A percentile compares a stretch with the other conserved stretches of the same genome.
phyloP scores from a whole-genome alignment of 2,888 invertebrate species.

The Lasioglossum oenotherae region DNA sequence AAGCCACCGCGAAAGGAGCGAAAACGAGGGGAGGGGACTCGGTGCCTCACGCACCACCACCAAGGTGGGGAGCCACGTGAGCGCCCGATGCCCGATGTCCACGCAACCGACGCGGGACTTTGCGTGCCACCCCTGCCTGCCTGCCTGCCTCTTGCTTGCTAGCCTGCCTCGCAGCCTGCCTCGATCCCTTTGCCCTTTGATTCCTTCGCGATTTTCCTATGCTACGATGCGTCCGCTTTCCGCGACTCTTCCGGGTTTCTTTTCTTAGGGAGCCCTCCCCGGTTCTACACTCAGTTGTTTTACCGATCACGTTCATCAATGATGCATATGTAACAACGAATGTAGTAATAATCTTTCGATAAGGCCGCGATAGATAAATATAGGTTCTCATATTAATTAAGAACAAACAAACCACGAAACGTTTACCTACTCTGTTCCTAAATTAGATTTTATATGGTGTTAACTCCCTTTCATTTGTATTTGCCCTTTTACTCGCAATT shows the following conservation, averaged over 20 bases:
- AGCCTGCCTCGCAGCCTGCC: not conserved
- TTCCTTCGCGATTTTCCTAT: not conserved
- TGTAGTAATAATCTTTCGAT: no score
- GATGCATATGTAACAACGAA: no score
- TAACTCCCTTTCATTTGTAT: no score
- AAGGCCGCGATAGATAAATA: no score
- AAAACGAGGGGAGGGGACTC: conserved; percentile 39
- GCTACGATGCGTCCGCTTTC: not conserved
- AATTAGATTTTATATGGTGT: no score
- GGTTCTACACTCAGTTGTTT: no score
- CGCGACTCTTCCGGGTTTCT: not conserved
- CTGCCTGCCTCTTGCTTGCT: not conserved
- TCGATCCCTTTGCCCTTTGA: conserved; percentile 45
- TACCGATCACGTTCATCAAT: no score
- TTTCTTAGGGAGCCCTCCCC: no score
- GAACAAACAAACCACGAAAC: no score
- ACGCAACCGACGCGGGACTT: conserved; percentile 65
- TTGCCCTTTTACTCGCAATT: no score
- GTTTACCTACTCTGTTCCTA: no score
- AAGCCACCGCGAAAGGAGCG: conserved; percentile 49
- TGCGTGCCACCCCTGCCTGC: conserved; percentile 52
- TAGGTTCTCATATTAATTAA: no score
- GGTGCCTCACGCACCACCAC: conserved; percentile 67
- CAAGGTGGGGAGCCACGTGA: conserved; percentile 78
- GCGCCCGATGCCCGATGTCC: conserved; percentile 73